Evolutionary conservation across 1,140 invertebrate species (phyloP).

Genomic region (Pygmarrhopalites habei): DNA sequence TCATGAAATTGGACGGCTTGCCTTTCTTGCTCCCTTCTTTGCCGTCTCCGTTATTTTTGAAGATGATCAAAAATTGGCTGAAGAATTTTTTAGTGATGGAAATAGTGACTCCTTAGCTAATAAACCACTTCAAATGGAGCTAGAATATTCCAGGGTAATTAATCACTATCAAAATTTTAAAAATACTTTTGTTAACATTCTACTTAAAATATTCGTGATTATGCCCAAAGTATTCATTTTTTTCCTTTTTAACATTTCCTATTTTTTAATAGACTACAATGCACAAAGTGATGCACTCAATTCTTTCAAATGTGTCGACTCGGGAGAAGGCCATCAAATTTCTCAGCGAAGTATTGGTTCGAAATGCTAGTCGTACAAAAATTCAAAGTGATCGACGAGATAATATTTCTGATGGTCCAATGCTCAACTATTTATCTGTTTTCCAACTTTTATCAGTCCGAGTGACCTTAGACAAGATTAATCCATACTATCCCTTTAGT

Average conservation of each 20-base stretch:
- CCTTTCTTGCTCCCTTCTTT: slow-evolving; percentile 83
- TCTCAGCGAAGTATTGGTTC: slow-evolving; percentile 62
- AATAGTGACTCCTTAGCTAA: slow-evolving; percentile 53
- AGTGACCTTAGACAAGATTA: slow-evolving; percentile 72
- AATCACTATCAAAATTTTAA: too few relatives aligned
- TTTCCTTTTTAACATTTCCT: slow-evolving; percentile 32
- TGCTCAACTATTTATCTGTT: slow-evolving; percentile 85
- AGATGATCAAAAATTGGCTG: slow-evolving; percentile 74
- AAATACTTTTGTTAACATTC: too few relatives aligned
- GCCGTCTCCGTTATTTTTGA: slow-evolving; percentile 84
- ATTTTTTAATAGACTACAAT: slow-evolving; percentile 54
- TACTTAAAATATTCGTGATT: too few relatives aligned
- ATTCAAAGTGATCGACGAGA: slow-evolving; percentile 77
- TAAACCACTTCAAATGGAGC: slow-evolving; percentile 58
- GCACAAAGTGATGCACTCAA: slow-evolving; percentile 72
- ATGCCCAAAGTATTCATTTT: too few relatives aligned
- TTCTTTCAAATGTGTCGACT: slow-evolving; percentile 69
- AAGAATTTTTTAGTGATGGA: slow-evolving; percentile 52
- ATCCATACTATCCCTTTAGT: slow-evolving; percentile 80
- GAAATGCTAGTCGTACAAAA: slow-evolving; percentile 81
- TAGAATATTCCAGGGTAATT: slow-evolving; percentile 62
- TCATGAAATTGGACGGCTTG: slow-evolving; percentile 71
- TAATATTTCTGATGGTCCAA: slow-evolving; percentile 85
- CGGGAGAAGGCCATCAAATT: slow-evolving; percentile 70
- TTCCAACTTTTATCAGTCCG: slow-evolving; percentile 79